Base-by-base conservation (phyloP, 2,113 vertebrate genomes). In the Cebus imitator region DNA sequence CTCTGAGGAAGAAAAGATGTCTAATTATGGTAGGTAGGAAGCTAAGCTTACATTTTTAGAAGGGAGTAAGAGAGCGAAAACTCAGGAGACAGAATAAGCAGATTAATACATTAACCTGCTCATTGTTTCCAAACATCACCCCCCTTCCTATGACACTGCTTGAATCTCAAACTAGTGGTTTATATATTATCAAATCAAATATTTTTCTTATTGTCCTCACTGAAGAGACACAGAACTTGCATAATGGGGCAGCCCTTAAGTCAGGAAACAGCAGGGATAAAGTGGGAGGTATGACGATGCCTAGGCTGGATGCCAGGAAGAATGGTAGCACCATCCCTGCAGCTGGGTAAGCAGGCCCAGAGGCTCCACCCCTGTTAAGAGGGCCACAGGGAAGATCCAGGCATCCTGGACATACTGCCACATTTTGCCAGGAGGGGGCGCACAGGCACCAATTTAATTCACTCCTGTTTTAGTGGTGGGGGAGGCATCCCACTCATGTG, bases 261-360 rank as follows among this genome's bases (percentile, higher is more conserved):
- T 40, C 11, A 52, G 88, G 52, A 70, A 82, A 1, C 57, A 87
- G 70, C 57, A 45, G 43, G 17, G 48, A 83, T 57, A 6, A 0
- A 90, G 86, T 14, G 91, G 21, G 95, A 90, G 50, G 64, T 45
- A 5, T 68, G 66, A 93, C 82, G 96, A 72, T 37, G 95, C 50
- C 97, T 84, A 96, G 98, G 98, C 91, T 78, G 70, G 66, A 25
- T 18, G 97, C 97, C 98, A 98, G 98, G 97, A 98, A 95, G 97
- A 95, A 79, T 35, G 96, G 86, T 40, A 89, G 92, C 80, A 50
- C n/a, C 13, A 30, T 75, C 93, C 52, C 87, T 35, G 88, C 90
- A 96, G 97, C 97, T 95, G 95, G 94, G 96, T 97, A 98, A 94
- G 93, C 87, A 83, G 95, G 79, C 72, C 48, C 8, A 73, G 50